These are phyloP conservation scores for Apteryx owenii DNA, from an alignment of 2,113 vertebrate genomes.

Conservation along the genomic window DNA sequence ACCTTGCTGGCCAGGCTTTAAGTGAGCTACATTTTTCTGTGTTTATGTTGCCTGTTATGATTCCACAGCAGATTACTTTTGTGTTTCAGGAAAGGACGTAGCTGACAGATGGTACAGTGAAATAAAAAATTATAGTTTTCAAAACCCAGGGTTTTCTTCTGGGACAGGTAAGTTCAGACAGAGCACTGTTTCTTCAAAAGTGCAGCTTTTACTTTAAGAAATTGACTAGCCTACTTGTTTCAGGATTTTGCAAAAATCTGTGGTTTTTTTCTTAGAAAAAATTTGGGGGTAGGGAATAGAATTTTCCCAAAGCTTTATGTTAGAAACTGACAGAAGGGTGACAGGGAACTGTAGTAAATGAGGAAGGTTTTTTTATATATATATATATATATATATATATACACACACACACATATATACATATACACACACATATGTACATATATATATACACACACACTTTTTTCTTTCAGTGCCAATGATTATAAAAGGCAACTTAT, in stretches of 20 bases:
- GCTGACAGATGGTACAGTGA: slow-evolving; percentile 96
- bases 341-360: neutral
- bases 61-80: slow-evolving; percentile 17
- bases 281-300: neutral
- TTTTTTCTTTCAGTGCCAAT: neutral
- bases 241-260: neutral
- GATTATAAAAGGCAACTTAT: neutral
- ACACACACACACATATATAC: no score
- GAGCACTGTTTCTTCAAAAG: neutral
- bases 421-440: no score
- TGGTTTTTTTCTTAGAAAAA: neutral
- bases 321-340: neutral
- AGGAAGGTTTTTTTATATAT: neutral
- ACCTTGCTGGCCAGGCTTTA: neutral
- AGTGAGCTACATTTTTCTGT: neutral
- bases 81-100: slow-evolving; percentile 89
- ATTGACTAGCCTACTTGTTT: neutral
- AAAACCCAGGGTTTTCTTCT: slow-evolving; percentile 92
- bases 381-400: no score
- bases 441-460: no score
- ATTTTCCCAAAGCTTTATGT: neutral
- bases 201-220: neutral
- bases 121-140: slow-evolving; percentile 96
- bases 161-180: slow-evolving; percentile 86
- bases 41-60: neutral